Evolutionary conservation across 1,140 invertebrate genomes (phyloP).

Genomic region (Aphidius gifuensis): DNA sequence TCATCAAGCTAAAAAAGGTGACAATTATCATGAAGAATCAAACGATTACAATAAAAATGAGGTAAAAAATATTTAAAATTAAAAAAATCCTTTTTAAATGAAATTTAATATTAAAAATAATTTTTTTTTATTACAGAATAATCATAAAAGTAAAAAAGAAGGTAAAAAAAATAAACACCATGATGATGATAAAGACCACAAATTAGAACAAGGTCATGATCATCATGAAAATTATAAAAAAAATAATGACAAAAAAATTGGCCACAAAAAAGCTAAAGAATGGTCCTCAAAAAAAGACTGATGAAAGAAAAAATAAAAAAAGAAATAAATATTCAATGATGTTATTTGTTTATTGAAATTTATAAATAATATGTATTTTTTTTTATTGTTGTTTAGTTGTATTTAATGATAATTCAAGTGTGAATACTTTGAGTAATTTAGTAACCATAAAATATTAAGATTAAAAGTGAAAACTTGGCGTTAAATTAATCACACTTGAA

Average conservation of each 20-base stretch:
- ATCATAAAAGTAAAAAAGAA: conserved; percentile 59
- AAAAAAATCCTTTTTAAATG: no score
- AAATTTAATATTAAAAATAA: no score
- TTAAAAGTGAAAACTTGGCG: conserved; percentile 43
- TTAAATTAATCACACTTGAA: conserved; percentile 42
- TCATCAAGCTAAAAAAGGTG: conserved; percentile 57
- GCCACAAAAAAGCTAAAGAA: conserved; percentile 57
- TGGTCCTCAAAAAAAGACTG: conserved; percentile 42
- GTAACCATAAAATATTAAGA: neutral
- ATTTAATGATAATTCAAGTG: conserved; percentile 5
- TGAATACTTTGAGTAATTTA: neutral
- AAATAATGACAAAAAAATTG: conserved; percentile 45
- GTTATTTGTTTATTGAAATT: no score
- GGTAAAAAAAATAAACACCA: conserved; percentile 58
- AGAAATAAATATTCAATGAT: no score
- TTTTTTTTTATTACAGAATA: conserved; percentile 32
- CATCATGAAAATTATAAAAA: conserved; percentile 53
- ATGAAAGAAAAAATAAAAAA: no score
- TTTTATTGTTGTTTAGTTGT: neutral
- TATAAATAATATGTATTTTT: no score
- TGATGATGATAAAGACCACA: conserved; percentile 59
- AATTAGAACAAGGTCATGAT: conserved; percentile 54
- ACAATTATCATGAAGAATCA: conserved; percentile 49
- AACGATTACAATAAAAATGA: conserved; percentile 54
- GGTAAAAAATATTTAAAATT: conserved; percentile 29